phyloP scores from a whole-genome alignment of 1,140 invertebrate species.

The Drosophila lacertosa region DNA sequence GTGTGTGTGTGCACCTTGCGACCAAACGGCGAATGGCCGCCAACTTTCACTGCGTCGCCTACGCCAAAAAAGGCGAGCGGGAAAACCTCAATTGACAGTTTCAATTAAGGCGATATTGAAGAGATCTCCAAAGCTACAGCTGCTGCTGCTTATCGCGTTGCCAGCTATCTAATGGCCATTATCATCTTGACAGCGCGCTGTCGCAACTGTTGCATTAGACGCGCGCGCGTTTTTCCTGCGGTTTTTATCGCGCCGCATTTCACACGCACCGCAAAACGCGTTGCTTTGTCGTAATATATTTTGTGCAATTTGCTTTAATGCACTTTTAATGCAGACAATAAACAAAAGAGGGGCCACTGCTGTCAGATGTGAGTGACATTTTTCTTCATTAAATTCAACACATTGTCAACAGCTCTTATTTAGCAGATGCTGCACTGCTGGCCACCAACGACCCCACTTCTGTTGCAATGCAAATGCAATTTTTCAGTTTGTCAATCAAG shows the following conservation, averaged over 20 bases:
- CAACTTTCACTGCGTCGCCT: conserved; percentile 76
- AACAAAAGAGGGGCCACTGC: conserved; percentile 7
- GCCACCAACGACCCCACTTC: not conserved
- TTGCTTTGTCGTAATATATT: conserved; percentile 27
- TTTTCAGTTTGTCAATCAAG: conserved; percentile 47
- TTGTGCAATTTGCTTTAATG: conserved; percentile 56
- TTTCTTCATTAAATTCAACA: conserved; percentile 59
- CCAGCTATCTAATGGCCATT: conserved; percentile 44
- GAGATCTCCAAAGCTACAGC: conserved; percentile 15
- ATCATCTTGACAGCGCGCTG: conserved; percentile 54
- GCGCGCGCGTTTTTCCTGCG: conserved; percentile 32
- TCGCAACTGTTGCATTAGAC: conserved; percentile 33
- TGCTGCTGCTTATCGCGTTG: conserved; percentile 49
- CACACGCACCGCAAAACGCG: conserved; percentile 38
- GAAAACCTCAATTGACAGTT: conserved; percentile 65
- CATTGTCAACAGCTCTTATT: conserved; percentile 48
- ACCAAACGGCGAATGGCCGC: conserved; percentile 22
- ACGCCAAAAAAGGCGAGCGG: conserved; percentile 59
- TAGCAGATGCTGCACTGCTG: conserved; percentile 18
- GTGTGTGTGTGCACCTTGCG: conserved; percentile 37
- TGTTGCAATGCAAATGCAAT: conserved; percentile 18
- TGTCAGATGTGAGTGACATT: conserved; percentile 49
- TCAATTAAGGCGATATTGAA: conserved; percentile 60
- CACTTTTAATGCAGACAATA: conserved; percentile 55
- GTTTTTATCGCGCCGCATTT: conserved; percentile 35